Percentiles rank a stretch among this genome's conserved stretches.
Conservation (phyloP, 2,797 vertebrate genomes). For the Pempheris klunzingeri region DNA sequence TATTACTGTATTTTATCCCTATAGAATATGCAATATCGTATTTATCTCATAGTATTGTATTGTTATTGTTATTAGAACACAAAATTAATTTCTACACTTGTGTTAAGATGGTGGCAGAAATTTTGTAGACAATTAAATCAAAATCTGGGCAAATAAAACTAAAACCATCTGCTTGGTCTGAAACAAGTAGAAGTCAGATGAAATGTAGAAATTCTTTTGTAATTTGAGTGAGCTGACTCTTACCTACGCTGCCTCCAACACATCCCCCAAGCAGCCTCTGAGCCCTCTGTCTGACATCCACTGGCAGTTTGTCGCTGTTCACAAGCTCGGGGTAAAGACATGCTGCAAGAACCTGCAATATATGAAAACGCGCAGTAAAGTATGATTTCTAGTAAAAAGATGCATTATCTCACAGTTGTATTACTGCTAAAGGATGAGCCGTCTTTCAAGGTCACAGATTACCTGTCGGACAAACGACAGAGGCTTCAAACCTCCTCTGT, state of each 20-base stretch:
- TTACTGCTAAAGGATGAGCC: neutral
- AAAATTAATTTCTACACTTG: no score
- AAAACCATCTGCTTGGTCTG: neutral
- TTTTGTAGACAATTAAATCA: neutral
- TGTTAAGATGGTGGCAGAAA: neutral
- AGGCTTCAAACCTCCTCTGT: slow-evolving; percentile 78
- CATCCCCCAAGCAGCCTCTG: slow-evolving; percentile 68
- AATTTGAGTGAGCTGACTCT: neutral
- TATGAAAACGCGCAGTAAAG: neutral
- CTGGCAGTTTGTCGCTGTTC: slow-evolving; percentile 67
- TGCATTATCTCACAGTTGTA: neutral
- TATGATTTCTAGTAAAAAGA: neutral
- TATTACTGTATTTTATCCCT: neutral
- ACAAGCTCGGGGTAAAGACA: slow-evolving; percentile 82
- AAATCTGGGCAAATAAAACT: neutral
- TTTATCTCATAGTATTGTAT: neutral
- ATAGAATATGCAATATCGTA: no score
- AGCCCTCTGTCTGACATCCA: slow-evolving; percentile 76
- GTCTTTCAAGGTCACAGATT: slow-evolving; percentile 22
- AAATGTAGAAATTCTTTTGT: neutral
- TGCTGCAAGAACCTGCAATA: slow-evolving; percentile 79
- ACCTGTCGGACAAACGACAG: slow-evolving; percentile 85
- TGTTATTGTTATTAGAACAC: no score
- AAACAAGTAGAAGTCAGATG: neutral
- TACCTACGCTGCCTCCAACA: slow-evolving; percentile 78